Percentiles rank a stretch among this genome's conserved stretches.
phyloP scores from a whole-genome alignment of 2,113 vertebrate species.

The Petrocephalus microphthalmus region DNA sequence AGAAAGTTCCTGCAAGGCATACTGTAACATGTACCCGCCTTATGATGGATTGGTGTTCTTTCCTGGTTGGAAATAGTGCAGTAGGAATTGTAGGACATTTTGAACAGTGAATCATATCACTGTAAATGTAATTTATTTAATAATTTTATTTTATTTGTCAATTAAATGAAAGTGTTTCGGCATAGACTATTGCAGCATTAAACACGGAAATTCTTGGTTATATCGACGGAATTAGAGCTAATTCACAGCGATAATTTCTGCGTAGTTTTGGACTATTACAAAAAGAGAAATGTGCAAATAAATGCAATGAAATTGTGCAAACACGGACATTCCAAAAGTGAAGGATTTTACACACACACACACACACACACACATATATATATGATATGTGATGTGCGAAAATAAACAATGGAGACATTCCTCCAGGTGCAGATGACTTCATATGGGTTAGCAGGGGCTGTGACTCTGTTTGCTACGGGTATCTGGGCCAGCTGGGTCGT shows the following conservation, averaged over 20 bases:
- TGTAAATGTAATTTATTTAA: neutral
- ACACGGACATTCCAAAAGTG: neutral
- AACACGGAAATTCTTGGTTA: neutral
- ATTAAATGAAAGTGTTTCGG: neutral
- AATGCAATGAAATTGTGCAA: neutral
- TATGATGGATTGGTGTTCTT: neutral
- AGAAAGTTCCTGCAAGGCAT: neutral
- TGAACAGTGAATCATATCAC: neutral
- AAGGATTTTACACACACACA: neutral
- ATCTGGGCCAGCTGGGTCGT: neutral
- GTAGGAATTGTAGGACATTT: neutral
- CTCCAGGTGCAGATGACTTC: conserved; percentile 5
- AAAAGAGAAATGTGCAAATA: neutral
- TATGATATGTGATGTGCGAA: neutral
- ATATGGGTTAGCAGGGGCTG: neutral
- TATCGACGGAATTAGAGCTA: neutral
- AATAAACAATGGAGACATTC: neutral
- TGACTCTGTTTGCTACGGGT: neutral
- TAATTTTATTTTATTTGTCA: neutral
- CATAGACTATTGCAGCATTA: neutral
- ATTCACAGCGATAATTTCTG: neutral
- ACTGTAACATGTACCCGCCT: neutral
- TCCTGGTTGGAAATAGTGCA: neutral
- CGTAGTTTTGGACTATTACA: neutral
- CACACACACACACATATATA: neutral